Base-by-base conservation (phyloP, 2,888 invertebrate genomes). In the Lasioglossum morio region DNA sequence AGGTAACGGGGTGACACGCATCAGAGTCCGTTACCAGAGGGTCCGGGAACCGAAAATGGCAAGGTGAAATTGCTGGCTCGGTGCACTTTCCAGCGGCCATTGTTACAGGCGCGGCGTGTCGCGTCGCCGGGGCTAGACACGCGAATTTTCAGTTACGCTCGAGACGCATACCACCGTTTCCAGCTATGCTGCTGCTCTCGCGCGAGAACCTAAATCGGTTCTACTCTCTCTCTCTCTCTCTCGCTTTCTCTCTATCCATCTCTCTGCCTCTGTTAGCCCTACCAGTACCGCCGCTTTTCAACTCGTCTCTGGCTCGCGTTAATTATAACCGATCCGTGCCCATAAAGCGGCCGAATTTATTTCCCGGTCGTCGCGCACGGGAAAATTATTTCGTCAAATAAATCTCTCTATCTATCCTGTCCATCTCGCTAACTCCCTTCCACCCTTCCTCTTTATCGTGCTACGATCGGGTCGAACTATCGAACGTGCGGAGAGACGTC, bases 81-180 rank as follows among this genome's bases (percentile, higher is more conserved):
- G 74, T 83, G 82, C 84, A 88, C 85, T 87, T 85, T 84, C 84
- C 69, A 57, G 48, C 37, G 70, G 82, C 84, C 78, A 91, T 92
- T 91, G 89, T 88, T 88, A 30, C 34, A 1, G 10, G 72, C n/a
- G 77, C 73, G 73, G 72, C 14, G 77, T 70, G 82, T 72, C 79
- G 78, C 27, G 63, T 63, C 14, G 63, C 30, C 63, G 53, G 0
- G 66, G 46, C 79, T 78, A 82, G 86, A 82, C 86, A 87, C 79
- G 91, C 81, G 91, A 88, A 89, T 90, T 90, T 90, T 88, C 86
- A 46, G 82, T 87, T 85, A 86, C 79, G 81, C 40, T 75, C 82
- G 86, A 81, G 84, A 87, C 77, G 48, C 48, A 27, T 40, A 48
- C 79, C 76, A 69, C 37, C 78, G 72, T 73, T 78, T 30, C 77